These are phyloP conservation scores for Hypsopygia costalis DNA, from an alignment of 2,888 invertebrate species.

Conservation along the genomic window DNA sequence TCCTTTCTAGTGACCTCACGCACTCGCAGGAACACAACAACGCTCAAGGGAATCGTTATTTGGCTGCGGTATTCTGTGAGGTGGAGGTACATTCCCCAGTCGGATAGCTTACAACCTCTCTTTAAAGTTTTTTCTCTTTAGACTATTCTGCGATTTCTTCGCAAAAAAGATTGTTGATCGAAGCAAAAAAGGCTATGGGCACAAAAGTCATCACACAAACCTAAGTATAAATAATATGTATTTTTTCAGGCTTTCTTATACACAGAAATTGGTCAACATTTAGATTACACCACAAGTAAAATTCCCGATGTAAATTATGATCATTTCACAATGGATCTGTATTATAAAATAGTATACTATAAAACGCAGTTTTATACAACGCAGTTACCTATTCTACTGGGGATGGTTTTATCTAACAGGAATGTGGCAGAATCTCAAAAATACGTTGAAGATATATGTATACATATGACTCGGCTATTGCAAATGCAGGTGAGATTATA, in stretches of 20 bases:
- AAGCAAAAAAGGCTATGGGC: too few relatives aligned
- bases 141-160: too few relatives aligned
- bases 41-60: too few relatives aligned
- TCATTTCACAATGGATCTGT: conserved; percentile 89
- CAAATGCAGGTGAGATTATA: conserved; percentile 91
- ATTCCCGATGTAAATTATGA: conserved; percentile 41
- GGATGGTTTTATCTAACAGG: conserved; percentile 89
- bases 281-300: conserved; percentile 84
- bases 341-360: conserved; percentile 90
- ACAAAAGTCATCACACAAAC: too few relatives aligned
- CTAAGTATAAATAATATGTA: too few relatives aligned
- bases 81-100: too few relatives aligned
- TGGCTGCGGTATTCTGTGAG: too few relatives aligned
- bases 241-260: conserved; percentile 71
- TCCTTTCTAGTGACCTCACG: too few relatives aligned
- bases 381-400: conserved; percentile 91
- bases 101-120: too few relatives aligned
- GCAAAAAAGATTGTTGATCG: too few relatives aligned
- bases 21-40: too few relatives aligned
- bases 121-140: too few relatives aligned
- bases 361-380: conserved; percentile 96
- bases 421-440: conserved; percentile 84
- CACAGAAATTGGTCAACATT: conserved; percentile 88
- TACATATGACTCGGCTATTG: conserved; percentile 94
- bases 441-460: conserved; percentile 87